Evolutionary conservation across 1,140 invertebrate species (phyloP).

Genomic region (Nixonia krombeini): DNA sequence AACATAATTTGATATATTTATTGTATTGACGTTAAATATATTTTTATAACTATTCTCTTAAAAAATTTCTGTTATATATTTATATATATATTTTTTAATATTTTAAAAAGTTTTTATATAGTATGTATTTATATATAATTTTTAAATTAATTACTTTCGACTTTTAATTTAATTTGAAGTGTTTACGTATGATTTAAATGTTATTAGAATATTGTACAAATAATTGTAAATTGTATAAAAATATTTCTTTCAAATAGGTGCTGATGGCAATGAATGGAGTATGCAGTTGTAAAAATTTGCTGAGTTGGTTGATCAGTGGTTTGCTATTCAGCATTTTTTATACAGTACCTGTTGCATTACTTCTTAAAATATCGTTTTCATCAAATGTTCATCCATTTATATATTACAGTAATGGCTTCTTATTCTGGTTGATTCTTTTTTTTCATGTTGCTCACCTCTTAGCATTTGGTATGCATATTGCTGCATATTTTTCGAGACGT

Average conservation of each 20-base stretch:
- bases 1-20: not conserved
- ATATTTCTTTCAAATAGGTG: conserved; percentile 49
- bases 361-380: conserved; percentile 60
- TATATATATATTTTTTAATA: no score
- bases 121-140: no score
- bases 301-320: conserved; percentile 64
- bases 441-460: conserved; percentile 58
- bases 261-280: conserved; percentile 69
- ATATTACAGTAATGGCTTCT: conserved; percentile 62
- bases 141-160: not conserved
- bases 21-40: no score
- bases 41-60: no score
- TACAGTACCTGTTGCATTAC: conserved; percentile 54
- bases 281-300: conserved; percentile 58
- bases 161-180: conserved; percentile 1
- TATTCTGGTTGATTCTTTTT: conserved; percentile 64
- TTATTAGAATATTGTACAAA: no score
- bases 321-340: conserved; percentile 58
- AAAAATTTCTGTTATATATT: no score
- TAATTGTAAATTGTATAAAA: no score
- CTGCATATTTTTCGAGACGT: conserved; percentile 56
- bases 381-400: conserved; percentile 57
- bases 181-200: no score
- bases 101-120: no score
- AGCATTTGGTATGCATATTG: conserved; percentile 64